phyloP scores from a whole-genome alignment of 2,797 vertebrate species.

The Pagetopsis macropterus region DNA sequence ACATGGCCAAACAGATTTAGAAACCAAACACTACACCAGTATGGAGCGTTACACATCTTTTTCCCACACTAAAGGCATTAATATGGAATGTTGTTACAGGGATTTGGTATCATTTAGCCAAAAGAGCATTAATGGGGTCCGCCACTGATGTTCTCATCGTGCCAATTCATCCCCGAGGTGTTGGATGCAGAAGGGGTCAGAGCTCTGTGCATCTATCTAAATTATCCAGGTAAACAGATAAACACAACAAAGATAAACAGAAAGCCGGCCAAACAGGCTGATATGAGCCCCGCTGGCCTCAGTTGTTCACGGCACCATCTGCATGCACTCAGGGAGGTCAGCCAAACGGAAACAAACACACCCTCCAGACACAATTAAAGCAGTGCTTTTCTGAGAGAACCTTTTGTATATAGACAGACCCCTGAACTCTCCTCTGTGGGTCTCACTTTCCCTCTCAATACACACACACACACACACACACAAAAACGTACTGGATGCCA shows the following conservation, averaged over 20 bases:
- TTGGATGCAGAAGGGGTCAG: slow-evolving; percentile 4
- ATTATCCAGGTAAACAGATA: slow-evolving; percentile 16
- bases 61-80: neutral
- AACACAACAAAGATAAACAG: slow-evolving; percentile 14
- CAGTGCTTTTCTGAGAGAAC: slow-evolving; percentile 38
- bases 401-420: slow-evolving; percentile 52
- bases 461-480: slow-evolving; percentile 1
- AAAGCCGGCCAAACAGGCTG: slow-evolving; percentile 9
- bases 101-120: slow-evolving; percentile 13
- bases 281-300: slow-evolving; percentile 22
- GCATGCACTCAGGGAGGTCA: slow-evolving; percentile 58
- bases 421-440: slow-evolving; percentile 20
- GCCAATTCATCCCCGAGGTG: slow-evolving; percentile 16
- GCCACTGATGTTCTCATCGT: neutral
- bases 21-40: neutral
- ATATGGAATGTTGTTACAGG: slow-evolving; percentile 3
- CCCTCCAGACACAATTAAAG: slow-evolving; percentile 71
- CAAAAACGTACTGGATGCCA: neutral
- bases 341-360: slow-evolving; percentile 51
- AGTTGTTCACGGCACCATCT: slow-evolving; percentile 56
- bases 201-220: slow-evolving; percentile 4
- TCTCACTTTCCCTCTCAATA: slow-evolving; percentile 2
- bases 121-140: neutral
- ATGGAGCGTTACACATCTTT: neutral
- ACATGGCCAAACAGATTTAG: neutral